Percentiles rank a stretch among this genome's conserved stretches.
Evolutionary conservation across 1,140 invertebrate species (phyloP).

Genomic region (Papilio helenus): DNA sequence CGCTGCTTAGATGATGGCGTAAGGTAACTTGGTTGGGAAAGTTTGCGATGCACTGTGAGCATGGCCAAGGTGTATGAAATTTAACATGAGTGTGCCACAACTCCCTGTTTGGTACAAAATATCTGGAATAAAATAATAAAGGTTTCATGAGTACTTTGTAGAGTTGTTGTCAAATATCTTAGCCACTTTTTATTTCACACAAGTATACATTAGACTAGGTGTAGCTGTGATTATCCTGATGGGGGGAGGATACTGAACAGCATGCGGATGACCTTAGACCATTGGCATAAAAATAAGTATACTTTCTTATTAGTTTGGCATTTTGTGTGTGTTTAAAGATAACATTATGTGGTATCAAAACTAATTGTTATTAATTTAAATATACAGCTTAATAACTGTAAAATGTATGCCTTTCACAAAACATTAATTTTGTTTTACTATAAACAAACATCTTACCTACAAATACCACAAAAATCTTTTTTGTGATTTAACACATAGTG

Average conservation of each 20-base stretch:
- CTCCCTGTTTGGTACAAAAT: slow-evolving; percentile 72
- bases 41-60: slow-evolving; percentile 75
- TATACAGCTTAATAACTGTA: background rate
- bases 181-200: too few species aligned
- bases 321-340: too few species aligned
- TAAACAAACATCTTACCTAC: slow-evolving; percentile 62
- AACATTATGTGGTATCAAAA: background rate
- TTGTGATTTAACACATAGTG: slow-evolving; percentile 79
- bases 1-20: slow-evolving; percentile 63
- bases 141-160: too few species aligned
- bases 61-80: slow-evolving; percentile 76
- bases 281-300: too few species aligned
- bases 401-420: background rate
- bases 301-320: too few species aligned
- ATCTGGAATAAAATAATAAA: slow-evolving; percentile 60
- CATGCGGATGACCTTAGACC: too few species aligned
- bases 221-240: too few species aligned
- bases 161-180: too few species aligned
- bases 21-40: slow-evolving; percentile 63
- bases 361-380: background rate
- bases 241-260: too few species aligned
- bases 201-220: too few species aligned
- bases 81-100: slow-evolving; percentile 65
- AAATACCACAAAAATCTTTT: slow-evolving; percentile 80
- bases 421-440: background rate